Conservation (phyloP, 2,888 invertebrate genomes). For the Lasioglossum pauxillum region DNA sequence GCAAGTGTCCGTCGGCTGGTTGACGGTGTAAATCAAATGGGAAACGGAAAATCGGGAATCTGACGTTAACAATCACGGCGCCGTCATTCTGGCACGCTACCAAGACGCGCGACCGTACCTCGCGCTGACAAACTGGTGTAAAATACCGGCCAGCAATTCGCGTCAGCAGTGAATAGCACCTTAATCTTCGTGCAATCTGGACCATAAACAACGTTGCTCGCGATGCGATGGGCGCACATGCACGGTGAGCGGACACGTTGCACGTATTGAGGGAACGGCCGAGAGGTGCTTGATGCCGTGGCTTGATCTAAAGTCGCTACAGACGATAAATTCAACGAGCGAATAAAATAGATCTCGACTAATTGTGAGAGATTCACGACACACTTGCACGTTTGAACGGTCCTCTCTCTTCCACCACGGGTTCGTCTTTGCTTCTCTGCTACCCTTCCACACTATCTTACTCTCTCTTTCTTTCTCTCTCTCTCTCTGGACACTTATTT, state of each 20-base stretch:
- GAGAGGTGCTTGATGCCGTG: conserved; percentile 29
- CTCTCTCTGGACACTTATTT: conserved; percentile 21
- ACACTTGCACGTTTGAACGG: conserved; percentile 73
- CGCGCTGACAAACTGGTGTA: conserved; percentile 46
- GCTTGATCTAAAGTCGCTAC: conserved; percentile 79
- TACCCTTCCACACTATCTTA: neutral
- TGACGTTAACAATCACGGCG: neutral
- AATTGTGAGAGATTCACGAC: conserved; percentile 84
- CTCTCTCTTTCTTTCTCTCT: conserved; percentile 10
- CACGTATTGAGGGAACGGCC: conserved; percentile 56
- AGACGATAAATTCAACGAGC: conserved; percentile 82
- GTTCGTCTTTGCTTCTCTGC: neutral
- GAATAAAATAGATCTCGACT: conserved; percentile 84
- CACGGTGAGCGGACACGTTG: conserved; percentile 41
- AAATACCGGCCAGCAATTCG: conserved; percentile 55
- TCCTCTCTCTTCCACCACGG: conserved; percentile 25
- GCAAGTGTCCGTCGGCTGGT: conserved; percentile 2
- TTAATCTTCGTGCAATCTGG: conserved; percentile 77
- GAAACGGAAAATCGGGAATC: conserved; percentile 25
- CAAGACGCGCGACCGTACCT: neutral
- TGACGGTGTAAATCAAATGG: conserved; percentile 7
- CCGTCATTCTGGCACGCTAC: conserved; percentile 31
- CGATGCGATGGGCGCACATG: conserved; percentile 37
- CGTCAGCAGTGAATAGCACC: conserved; percentile 76
- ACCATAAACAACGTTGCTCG: conserved; percentile 76